Evolutionary conservation across 2,888 invertebrate species (phyloP), one percentile per base, ranked within the genome.

Genomic region (Zygaena filipendulae): DNA sequence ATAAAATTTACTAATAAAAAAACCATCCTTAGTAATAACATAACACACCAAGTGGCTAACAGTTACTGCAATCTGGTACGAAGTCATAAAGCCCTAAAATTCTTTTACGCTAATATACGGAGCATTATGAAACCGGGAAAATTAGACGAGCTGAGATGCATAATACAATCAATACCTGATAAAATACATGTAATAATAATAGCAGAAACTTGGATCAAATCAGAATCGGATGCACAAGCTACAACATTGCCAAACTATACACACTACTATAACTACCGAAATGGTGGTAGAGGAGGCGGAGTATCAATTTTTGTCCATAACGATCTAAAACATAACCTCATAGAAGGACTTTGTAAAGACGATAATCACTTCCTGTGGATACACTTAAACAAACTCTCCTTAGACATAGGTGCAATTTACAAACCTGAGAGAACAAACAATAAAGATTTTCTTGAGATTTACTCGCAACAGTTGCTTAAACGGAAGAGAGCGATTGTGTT

Each of bases 341-440:
- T 25, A 9, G 24, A 30, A 19, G 19, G 23, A n/a, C 2, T 5
- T 5, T 25, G 10, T 11, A 8, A 13, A 7, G 9, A 26, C 5
- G 30, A 25, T 2, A 33, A 30, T n/a, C 27, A 33, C 4, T 33
- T 14, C 12, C 11, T 33, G 6, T 33, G 33, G 33, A 18, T 30
- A 3, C 33, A 30, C 12, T 3, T 30, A n/a, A 3, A 30, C 1
- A 33, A 30, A 22, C 13, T 25, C 7, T 21, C 14, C 3, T 7
- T 33, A 8, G 33, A 33, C 7, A 29, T 37, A n/a, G 32, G 34
- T 4, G 31, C 21, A 2, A 21, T 38, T 3, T 38, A 38, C 10
- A 38, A 35, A 10, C 35, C 32, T 13, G 29, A 23, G 6, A 14
- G 19, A 11, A 27, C 33, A 2, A 27, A 27, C 7, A 10, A 3